Conservation (phyloP, 1,140 invertebrate genomes). For the Drosophila gunungcola region DNA sequence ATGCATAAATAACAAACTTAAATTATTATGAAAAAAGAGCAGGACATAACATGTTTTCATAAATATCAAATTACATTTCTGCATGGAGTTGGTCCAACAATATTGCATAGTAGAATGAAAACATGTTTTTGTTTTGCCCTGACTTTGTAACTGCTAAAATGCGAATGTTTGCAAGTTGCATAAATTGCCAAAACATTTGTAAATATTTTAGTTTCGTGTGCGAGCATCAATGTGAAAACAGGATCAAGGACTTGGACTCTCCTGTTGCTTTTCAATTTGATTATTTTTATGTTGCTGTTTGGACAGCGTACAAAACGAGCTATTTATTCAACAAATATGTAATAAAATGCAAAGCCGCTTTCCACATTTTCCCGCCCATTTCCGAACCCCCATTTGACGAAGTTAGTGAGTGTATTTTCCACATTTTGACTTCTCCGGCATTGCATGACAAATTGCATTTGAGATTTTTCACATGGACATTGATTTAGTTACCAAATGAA, state of each 20-base stretch:
- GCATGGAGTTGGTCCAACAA: conserved; percentile 4
- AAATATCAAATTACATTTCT: conserved; percentile 33
- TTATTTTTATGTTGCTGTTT: conserved; percentile 17
- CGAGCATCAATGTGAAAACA: conserved; percentile 23
- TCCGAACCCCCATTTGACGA: not conserved
- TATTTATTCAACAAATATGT: conserved; percentile 63
- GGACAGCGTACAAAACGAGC: conserved; percentile 26
- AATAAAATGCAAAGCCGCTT: conserved; percentile 37
- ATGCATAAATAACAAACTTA: conserved; percentile 5
- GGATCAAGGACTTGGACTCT: conserved; percentile 23
- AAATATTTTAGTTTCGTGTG: conserved; percentile 54
- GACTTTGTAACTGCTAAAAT: conserved; percentile 37
- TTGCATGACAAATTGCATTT: conserved; percentile 60
- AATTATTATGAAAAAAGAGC: not conserved
- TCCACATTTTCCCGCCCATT: conserved; percentile 4
- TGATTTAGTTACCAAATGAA: conserved; percentile 67
- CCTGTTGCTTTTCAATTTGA: conserved; percentile 29
- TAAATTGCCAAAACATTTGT: conserved; percentile 57
- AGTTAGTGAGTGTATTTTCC: conserved; percentile 18
- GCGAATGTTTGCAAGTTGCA: conserved; percentile 35
- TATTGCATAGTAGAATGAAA: conserved; percentile 23
- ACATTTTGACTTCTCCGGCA: conserved; percentile 35
- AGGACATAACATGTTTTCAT: conserved; percentile 2
- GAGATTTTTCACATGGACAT: conserved; percentile 56
- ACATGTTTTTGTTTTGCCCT: conserved; percentile 13